Percentiles rank a stretch among this genome's conserved stretches.
phyloP scores from a whole-genome alignment of 30 jellyfish, hydroid and myxozoan genomes.

The Turritopsis dohrnii region DNA sequence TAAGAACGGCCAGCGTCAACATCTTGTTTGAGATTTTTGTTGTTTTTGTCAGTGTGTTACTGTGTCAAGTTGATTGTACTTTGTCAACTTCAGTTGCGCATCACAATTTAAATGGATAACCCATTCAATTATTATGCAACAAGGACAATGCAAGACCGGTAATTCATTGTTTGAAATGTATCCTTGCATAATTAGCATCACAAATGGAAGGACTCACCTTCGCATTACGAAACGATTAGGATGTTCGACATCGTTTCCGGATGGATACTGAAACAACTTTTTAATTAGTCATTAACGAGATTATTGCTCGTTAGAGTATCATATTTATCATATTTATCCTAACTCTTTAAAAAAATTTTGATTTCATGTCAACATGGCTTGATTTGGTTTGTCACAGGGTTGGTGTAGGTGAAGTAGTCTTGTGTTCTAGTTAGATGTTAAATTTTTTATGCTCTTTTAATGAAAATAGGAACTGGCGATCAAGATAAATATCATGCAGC shows the following conservation, averaged over 20 bases:
- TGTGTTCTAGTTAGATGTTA: too few relatives aligned
- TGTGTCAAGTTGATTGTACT: neutral
- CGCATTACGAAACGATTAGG: neutral
- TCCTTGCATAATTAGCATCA: neutral
- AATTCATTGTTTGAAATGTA: neutral
- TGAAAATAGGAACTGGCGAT: too few relatives aligned
- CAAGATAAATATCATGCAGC: too few relatives aligned
- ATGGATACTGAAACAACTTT: neutral
- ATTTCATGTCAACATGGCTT: too few relatives aligned
- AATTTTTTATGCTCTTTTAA: too few relatives aligned
- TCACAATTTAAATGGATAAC: neutral
- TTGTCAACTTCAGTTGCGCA: neutral
- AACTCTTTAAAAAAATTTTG: neutral
- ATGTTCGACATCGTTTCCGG: neutral
- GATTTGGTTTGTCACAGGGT: neutral
- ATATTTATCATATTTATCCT: neutral
- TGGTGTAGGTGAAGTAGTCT: too few relatives aligned
- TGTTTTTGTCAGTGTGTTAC: neutral
- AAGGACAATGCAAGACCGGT: slow-evolving; percentile 1
- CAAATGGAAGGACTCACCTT: neutral
- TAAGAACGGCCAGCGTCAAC: slow-evolving; percentile 16
- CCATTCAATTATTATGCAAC: slow-evolving; percentile 3
- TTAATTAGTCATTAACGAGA: neutral
- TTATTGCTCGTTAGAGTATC: neutral
- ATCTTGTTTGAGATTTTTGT: neutral